Percentiles rank a stretch among this genome's conserved stretches.
Evolutionary conservation across 2,888 invertebrate species (phyloP).

Genomic region (Noctua pronuba): DNA sequence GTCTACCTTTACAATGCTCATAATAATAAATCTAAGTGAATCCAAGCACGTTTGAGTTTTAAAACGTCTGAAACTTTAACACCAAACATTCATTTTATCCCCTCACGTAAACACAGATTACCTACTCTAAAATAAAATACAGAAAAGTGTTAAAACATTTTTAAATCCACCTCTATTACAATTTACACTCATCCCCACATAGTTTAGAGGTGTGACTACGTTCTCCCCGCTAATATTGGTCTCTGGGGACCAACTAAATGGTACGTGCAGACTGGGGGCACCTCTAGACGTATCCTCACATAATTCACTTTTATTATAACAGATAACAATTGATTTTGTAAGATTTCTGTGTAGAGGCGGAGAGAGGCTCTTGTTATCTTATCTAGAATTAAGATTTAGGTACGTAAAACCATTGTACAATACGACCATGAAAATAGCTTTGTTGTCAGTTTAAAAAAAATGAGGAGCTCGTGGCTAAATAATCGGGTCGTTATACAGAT

Average conservation of each 20-base stretch:
- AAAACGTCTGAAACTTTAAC: neutral
- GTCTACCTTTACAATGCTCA: neutral
- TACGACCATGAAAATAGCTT: neutral
- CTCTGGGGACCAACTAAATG: slow-evolving; percentile 39
- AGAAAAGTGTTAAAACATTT: slow-evolving; percentile 27
- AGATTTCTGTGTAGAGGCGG: neutral
- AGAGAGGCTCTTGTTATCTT: neutral
- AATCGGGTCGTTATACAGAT: no score
- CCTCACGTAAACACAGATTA: slow-evolving; percentile 4
- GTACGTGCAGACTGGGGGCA: slow-evolving; percentile 38
- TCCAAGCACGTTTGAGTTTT: slow-evolving; percentile 12
- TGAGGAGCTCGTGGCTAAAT: no score
- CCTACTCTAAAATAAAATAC: slow-evolving; percentile 25
- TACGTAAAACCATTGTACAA: neutral
- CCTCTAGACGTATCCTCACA: neutral
- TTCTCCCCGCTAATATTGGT: slow-evolving; percentile 14
- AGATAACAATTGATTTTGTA: slow-evolving; percentile 35
- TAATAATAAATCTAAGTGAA: neutral
- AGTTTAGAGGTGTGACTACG: slow-evolving; percentile 36
- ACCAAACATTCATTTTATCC: neutral
- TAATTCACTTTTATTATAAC: slow-evolving; percentile 40
- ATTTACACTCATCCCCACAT: slow-evolving; percentile 47
- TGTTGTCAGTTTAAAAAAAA: no score
- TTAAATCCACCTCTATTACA: slow-evolving; percentile 36
- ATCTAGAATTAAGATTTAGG: neutral